These are phyloP conservation scores for Anthoptus insignis DNA, from an alignment of 2,888 invertebrate genomes.

Conservation along the genomic window DNA sequence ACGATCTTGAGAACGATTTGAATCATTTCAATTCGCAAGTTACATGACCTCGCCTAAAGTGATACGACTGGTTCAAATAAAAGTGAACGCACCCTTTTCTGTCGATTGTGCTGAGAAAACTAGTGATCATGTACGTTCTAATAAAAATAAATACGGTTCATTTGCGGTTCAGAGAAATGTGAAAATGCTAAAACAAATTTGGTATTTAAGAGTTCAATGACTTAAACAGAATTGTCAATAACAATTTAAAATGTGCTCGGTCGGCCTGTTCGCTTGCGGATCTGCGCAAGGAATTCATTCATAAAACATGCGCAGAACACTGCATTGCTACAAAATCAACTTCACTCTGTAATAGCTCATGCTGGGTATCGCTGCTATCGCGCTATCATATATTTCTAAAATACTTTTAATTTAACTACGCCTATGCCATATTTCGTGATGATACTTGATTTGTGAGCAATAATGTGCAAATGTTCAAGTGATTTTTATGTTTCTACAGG, in stretches of 20 bases:
- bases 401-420: constrained; percentile 49
- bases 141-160: neutral
- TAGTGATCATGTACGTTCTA: neutral
- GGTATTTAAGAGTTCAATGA: constrained; percentile 67
- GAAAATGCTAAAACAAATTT: constrained; percentile 10
- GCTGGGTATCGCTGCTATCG: constrained; percentile 61
- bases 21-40: constrained; percentile 27
- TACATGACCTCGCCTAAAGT: constrained; percentile 33
- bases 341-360: constrained; percentile 67
- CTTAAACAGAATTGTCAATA: constrained; percentile 74
- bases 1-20: constrained; percentile 23
- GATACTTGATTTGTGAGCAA: constrained; percentile 51
- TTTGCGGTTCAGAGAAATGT: neutral
- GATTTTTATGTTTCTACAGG: constrained; percentile 50
- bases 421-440: constrained; percentile 46
- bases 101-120: neutral
- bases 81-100: constrained; percentile 46
- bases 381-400: constrained; percentile 62
- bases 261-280: constrained; percentile 56
- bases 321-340: constrained; percentile 83
- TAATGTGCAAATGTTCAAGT: constrained; percentile 63
- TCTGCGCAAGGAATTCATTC: constrained; percentile 75
- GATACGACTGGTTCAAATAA: constrained; percentile 34
- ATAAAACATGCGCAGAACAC: constrained; percentile 81
- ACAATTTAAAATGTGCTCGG: constrained; percentile 67